Base-by-base conservation (phyloP, 23 tunicate genomes). In the Phallusia fumigata region DNA sequence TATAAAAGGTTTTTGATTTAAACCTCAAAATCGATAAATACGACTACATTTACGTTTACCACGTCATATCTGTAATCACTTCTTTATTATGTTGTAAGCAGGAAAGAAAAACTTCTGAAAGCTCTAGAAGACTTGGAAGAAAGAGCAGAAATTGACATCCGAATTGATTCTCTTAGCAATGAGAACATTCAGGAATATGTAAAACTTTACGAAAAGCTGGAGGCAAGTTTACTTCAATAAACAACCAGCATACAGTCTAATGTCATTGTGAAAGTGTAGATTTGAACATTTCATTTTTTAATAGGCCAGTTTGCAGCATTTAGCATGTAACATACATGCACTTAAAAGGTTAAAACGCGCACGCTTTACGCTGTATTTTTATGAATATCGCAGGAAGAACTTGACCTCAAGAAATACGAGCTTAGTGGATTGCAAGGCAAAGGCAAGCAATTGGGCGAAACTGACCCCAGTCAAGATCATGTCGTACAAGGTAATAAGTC, bases 101-200 rank as follows among this genome's bases (percentile, higher is more conserved):
- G 98, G 58, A 94, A 94, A 89, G 94, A 89, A 33, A 82, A 88
- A 58, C 75, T 94, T 76, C 51, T 89, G 76, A 89, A 94, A 77
- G 87, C 88, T 11, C 74, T 94, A 28, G 98, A 94, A 65, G 98
- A 89, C 33, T 65, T 94, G 24, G 98, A 94, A 79, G 98, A 94
- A 44, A 89, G 88, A 86, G 98, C 98, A 3, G 91, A 88, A 32
- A 33, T 84, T 15, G 94, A 94, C 33, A 78, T 94, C 10, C 72
- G 80, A 22, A 50, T 94, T 26, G 85, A 73, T 21, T 32, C 33
- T 30, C 30, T 94, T 0, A 79, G 83, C 19, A 87, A 81, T 19
- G 90, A 89, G 0, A 83, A 82, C 5, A 47, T 94, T 19, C 94
- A 86, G 33, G 78, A 58, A 52, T 74, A 77, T 19, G 50, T 83